Base-by-base conservation (phyloP, 2,113 vertebrate species). In the Chrysochloris asiatica region DNA sequence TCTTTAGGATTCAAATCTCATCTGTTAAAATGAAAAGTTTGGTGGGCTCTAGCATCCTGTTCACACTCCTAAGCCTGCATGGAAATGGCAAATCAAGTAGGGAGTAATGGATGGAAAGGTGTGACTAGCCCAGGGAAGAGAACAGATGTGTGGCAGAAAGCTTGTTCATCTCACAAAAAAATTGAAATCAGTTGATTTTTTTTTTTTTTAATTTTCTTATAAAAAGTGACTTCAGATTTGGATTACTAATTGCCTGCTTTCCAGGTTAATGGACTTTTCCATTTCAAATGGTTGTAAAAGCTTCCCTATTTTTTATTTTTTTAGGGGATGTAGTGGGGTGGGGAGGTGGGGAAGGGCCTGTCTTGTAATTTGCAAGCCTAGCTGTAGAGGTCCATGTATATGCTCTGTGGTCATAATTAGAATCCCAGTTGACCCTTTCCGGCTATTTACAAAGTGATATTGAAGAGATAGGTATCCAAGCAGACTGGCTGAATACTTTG, bases 191-290 rank as follows among this genome's bases (percentile, higher is more conserved):
- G 3, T 80, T 85, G 45, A 47, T 89, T 30, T 38, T 94, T 52
- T 76, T 59, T 33, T 41, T 94, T 47, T 80, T 52, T 28, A 30
- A 75, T 76, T 76, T 56, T 69, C 59, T 81, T 91, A 80, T 78
- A 43, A 73, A 72, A 86, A 36, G 65, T 88, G 67, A 80, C 71
- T 89, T 94, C 61, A 22, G 86, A 72, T 88, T 91, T 95, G 59
- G 45, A 89, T 92, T 72, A 83, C 83, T 93, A 88, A 93, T 91
- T 92, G 79, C 77, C 77, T 71, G 45, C 72, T 88, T 93, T 95
- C 80, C 69, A 92, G 83, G 77, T 88, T 73, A 92, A 82, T 89
- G 85, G 85, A 77, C 47, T 90, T 83, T 93, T 94, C 45, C 36
- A 45, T 84, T 95, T 92, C 65, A 84, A 93, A 93, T 67, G 76